These are phyloP conservation scores for Fundulus diaphanus DNA, from an alignment of 2,797 vertebrate genomes.

Conservation along the genomic window DNA sequence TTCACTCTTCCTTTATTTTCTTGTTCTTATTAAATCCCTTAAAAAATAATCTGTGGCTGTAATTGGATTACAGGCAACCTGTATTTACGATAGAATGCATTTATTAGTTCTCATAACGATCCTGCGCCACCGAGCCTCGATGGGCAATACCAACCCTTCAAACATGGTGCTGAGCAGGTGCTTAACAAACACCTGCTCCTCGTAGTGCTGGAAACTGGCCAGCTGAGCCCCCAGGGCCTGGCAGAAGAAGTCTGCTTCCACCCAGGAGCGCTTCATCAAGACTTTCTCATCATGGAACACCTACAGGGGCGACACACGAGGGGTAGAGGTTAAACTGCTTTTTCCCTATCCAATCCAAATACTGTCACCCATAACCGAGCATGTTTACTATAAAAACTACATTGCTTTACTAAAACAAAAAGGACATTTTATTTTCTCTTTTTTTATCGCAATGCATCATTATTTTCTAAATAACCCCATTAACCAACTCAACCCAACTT, in stretches of 20 bases:
- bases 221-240: conserved; percentile 92
- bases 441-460: too few relatives aligned
- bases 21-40: background rate
- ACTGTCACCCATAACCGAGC: background rate
- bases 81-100: background rate
- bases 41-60: background rate
- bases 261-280: conserved; percentile 92
- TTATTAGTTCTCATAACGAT: conserved; percentile 17
- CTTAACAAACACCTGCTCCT: conserved; percentile 91
- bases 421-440: too few relatives aligned
- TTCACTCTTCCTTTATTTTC: background rate
- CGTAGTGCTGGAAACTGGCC: conserved; percentile 90
- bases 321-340: conserved; percentile 10
- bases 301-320: conserved; percentile 66
- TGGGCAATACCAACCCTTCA: conserved; percentile 83
- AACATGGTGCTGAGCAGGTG: conserved; percentile 89
- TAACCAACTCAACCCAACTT: background rate
- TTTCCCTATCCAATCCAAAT: too few relatives aligned
- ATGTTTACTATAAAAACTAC: background rate
- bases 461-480: background rate
- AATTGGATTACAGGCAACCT: background rate
- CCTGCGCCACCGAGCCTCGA: conserved; percentile 33
- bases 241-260: conserved; percentile 92
- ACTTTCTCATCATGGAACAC: conserved; percentile 95
- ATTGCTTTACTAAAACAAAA: too few relatives aligned